A percentile compares a stretch with the other conserved stretches of the same genome.
These are phyloP conservation scores for Zapus hudsonius DNA, from an alignment of 2,113 vertebrate genomes.

Conservation along the genomic window DNA sequence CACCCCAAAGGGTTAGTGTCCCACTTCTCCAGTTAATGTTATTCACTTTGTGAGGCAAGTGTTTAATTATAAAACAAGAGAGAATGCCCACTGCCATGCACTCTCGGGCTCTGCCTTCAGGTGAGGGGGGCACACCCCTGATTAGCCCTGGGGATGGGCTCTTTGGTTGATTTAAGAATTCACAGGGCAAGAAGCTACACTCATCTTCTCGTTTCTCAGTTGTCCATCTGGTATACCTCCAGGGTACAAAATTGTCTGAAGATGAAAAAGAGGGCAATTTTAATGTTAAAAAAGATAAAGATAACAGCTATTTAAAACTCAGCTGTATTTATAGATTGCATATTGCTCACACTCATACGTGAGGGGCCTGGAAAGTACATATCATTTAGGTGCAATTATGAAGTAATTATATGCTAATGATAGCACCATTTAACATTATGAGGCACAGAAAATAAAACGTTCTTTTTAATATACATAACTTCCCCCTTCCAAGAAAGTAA, in stretches of 20 bases:
- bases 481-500: conserved; percentile 55
- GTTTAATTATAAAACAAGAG: conserved; percentile 44
- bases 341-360: not conserved
- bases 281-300: not conserved
- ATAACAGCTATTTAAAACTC: not conserved
- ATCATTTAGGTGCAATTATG: conserved; percentile 37
- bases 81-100: not conserved
- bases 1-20: not conserved
- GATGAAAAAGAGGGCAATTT: not conserved
- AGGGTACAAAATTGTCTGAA: conserved; percentile 53
- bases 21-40: not conserved
- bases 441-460: conserved; percentile 36
- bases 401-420: conserved; percentile 43
- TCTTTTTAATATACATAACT: conserved; percentile 28
- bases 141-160: conserved; percentile 18
- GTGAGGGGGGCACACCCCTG: not conserved
- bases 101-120: not conserved
- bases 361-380: not conserved
- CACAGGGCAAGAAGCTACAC: not conserved
- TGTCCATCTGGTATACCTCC: conserved; percentile 24
- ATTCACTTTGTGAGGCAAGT: conserved; percentile 12
- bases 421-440: conserved; percentile 29
- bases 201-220: not conserved
- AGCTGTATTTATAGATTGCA: conserved; percentile 16
- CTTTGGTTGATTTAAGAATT: conserved; percentile 67